Percentiles rank a stretch among this genome's conserved stretches.
phyloP scores from a whole-genome alignment of 2,888 invertebrate genomes.

The Cerastis leucographa region DNA sequence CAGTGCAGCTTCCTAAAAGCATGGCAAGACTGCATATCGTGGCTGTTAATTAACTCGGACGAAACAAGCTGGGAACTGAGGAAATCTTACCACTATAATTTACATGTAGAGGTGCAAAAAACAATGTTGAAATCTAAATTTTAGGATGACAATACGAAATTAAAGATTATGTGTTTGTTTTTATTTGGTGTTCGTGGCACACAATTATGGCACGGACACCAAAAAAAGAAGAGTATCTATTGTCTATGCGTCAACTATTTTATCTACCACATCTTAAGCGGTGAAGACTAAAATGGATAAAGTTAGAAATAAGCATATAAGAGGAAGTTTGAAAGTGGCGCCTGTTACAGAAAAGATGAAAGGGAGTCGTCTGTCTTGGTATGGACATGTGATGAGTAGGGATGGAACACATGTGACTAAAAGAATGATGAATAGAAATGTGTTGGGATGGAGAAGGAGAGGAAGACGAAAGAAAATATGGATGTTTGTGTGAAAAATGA shows the following conservation, averaged over 20 bases:
- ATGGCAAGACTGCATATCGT: conserved; percentile 44
- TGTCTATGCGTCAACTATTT: neutral
- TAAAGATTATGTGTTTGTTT: neutral
- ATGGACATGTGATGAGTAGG: no score
- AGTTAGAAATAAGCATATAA: no score
- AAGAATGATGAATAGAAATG: no score
- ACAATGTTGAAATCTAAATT: neutral
- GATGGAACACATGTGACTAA: no score
- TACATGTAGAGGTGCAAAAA: neutral
- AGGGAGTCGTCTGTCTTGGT: no score
- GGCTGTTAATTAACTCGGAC: conserved; percentile 51
- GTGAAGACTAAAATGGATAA: neutral
- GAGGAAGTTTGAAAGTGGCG: no score
- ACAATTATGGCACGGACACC: no score
- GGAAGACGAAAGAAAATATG: no score
- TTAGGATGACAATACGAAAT: neutral
- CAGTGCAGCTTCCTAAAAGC: conserved; percentile 33
- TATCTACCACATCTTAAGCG: neutral
- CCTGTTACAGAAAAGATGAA: no score
- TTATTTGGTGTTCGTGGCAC: neutral
- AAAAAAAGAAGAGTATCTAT: neutral
- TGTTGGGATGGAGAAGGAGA: no score
- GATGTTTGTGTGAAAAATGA: no score
- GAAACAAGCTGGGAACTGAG: conserved; percentile 19
- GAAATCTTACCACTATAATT: neutral